phyloP scores from a whole-genome alignment of 2,888 invertebrate genomes.

The Odontomyia ornata region DNA sequence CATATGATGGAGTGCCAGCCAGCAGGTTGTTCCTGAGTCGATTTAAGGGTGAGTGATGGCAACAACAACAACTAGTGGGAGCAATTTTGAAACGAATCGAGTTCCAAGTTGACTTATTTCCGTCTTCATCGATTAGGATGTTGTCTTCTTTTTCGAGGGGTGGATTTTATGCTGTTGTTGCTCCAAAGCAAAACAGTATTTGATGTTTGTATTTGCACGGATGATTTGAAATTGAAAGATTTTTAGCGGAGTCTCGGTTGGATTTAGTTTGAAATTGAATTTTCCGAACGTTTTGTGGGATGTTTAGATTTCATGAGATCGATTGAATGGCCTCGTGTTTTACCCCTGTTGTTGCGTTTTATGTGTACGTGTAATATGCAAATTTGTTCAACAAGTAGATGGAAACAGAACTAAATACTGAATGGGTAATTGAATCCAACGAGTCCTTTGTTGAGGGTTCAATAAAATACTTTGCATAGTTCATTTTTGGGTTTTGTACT shows the following conservation, averaged over 20 bases:
- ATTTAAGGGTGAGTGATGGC: not conserved
- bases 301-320: too few species aligned
- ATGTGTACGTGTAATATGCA: too few species aligned
- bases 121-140: constrained; percentile 30
- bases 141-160: not conserved
- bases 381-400: too few species aligned
- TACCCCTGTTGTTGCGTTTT: too few species aligned
- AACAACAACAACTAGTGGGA: not conserved
- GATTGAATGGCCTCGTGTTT: too few species aligned
- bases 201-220: constrained; percentile 10
- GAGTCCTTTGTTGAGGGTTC: too few species aligned
- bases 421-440: too few species aligned
- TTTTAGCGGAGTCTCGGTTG: not conserved
- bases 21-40: constrained; percentile 4
- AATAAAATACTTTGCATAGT: too few species aligned
- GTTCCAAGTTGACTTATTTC: constrained; percentile 22
- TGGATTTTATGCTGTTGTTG: not conserved
- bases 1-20: not conserved
- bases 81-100: constrained; percentile 7
- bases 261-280: constrained; percentile 2
- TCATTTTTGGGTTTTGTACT: too few species aligned
- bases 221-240: constrained; percentile 2
- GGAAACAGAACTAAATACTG: too few species aligned
- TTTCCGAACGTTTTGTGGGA: not conserved
- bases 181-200: not conserved